phyloP scores from a whole-genome alignment of 2,113 vertebrate species.

The Cyanoliseus patagonus region DNA sequence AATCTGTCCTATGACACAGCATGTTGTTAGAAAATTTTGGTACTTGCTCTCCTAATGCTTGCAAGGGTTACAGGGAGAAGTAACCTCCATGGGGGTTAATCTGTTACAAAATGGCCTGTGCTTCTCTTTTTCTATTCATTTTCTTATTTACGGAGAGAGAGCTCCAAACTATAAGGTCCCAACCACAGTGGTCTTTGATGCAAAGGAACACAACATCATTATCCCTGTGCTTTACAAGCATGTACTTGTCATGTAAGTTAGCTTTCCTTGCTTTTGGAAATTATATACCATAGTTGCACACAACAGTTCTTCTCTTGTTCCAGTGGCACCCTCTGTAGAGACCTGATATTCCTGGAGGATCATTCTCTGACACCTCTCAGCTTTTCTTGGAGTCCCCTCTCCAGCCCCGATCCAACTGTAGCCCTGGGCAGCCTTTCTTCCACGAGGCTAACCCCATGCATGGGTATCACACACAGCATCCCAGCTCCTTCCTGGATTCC shows the following conservation, averaged over 20 bases:
- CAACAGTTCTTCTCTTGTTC: background rate
- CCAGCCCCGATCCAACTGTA: background rate
- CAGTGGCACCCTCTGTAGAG: background rate
- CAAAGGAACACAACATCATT: fast-evolving
- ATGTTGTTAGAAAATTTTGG: background rate
- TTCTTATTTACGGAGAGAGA: fast-evolving
- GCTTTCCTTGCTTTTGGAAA: background rate
- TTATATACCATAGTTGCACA: fast-evolving
- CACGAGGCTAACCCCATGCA: background rate
- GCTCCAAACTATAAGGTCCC: fast-evolving
- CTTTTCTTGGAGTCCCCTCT: background rate
- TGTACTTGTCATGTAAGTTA: background rate
- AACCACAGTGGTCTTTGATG: background rate
- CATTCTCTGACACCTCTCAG: background rate
- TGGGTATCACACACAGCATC: background rate
- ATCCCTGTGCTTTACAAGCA: background rate
- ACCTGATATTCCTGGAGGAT: background rate
- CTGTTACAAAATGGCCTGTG: background rate
- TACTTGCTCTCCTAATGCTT: background rate
- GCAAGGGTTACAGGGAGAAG: background rate
- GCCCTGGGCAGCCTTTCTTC: fast-evolving
- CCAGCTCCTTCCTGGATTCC: background rate
- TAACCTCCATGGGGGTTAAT: background rate
- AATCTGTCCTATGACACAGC: background rate
- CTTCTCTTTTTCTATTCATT: background rate